These are phyloP conservation scores for Thinocorus orbignyianus DNA, from an alignment of 2,113 vertebrate species.

Conservation along the genomic window DNA sequence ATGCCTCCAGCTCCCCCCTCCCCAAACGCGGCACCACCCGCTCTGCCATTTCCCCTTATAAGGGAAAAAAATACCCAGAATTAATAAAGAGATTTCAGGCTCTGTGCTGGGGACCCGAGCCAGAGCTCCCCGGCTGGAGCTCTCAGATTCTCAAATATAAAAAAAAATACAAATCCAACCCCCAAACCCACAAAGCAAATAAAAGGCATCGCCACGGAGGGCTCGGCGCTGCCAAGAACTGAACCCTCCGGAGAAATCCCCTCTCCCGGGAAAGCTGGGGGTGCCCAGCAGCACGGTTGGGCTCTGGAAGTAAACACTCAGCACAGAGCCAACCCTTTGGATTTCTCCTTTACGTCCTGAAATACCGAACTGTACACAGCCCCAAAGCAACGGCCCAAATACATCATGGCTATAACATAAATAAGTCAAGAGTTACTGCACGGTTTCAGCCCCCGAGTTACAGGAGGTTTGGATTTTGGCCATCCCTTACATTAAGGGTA, in stretches of 20 bases:
- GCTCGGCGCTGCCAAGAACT: neutral
- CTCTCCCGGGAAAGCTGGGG: rapidly evolving
- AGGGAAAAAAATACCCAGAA: neutral
- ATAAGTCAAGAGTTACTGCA: rapidly evolving
- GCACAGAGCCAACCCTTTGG: neutral
- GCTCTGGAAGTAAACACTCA: neutral
- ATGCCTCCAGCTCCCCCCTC: neutral
- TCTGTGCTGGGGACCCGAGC: neutral
- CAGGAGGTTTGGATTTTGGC: neutral
- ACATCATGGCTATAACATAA: rapidly evolving
- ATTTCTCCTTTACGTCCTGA: neutral
- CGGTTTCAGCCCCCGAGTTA: neutral
- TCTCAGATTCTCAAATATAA: neutral
- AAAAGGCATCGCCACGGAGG: rapidly evolving
- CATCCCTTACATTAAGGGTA: neutral
- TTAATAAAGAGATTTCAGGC: neutral
- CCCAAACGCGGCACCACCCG: rapidly evolving
- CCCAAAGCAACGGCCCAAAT: rapidly evolving
- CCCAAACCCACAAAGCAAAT: neutral
- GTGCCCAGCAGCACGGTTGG: rapidly evolving
- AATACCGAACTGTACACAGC: rapidly evolving
- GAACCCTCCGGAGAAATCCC: neutral
- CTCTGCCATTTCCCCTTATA: slow-evolving; percentile 1
- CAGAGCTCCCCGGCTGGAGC: neutral
- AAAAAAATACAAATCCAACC: neutral